Evolutionary conservation across 2,888 invertebrate species (phyloP), one percentile per base, ranked within the genome.

Genomic region (Cerastis leucographa): DNA sequence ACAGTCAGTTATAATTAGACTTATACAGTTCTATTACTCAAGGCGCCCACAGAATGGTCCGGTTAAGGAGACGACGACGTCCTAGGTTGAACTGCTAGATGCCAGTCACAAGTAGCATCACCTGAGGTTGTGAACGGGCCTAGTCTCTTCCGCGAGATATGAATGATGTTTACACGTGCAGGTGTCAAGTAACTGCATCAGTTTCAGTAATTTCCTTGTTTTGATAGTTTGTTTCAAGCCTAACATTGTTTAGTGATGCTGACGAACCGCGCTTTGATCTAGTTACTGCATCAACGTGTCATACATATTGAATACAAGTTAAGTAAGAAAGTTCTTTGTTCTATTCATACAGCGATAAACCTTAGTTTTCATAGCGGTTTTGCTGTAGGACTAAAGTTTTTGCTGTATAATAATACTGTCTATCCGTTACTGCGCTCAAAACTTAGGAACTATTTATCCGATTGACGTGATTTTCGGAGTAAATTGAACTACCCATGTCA

Each of bases 211-310:
- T 19, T 49, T 68, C 29, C 25, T 35, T 46, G 22, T 17, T n/a
- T 35, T 73, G 51, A 17, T 62, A 42, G 64, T 49, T 56, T 81
- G 42, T 81, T 7, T 22, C 81, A 51, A 42, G 42, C 81, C 56
- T 81, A 74, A 51, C 19, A 44, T 61, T 61, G 65, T 17, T 56
- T 73, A 70, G 59, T 69, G 46, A 80, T 80, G 67, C 79, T 83
- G 61, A 62, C 80, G 73, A 69, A 54, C 65, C 17, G 29, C 35
- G 74, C 49, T 71, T 46, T 80, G 84, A 67, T 81, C 84, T 70
- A 70, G 56, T 74, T 81, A 67, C 65, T 22, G 68, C 40, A 66
- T 49, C 29, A 29, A 80, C 74, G 66, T 74, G 70, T 17, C n/a
- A n/a, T 51, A 51, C 66, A 66, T 84, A 66, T 51, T 29, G 51